Base-by-base conservation (phyloP, 2,797 vertebrate species). In the Percopsis omiscomaycus region DNA sequence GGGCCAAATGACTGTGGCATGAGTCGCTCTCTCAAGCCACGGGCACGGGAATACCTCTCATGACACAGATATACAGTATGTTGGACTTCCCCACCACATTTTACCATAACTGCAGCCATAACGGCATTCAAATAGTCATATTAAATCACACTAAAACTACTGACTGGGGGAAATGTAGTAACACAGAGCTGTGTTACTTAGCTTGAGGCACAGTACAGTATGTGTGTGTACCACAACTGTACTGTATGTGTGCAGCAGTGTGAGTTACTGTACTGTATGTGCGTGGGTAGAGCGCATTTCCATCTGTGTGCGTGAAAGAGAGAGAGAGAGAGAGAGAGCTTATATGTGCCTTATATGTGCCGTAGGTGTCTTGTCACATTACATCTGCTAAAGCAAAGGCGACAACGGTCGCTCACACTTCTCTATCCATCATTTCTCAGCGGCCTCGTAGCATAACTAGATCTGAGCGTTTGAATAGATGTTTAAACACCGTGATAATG, bases 401-500 rank as follows among this genome's bases (percentile, higher is more conserved):
- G 77, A 71, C 70, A 75, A 15, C 65, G 68, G 62, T 69, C 52
- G 81, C 68, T 71, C 73, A 75, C 53, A 57, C 78, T 80, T 84
- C 56, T 61, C 66, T 50, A 78, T 80, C 76, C 73, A 58, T 66
- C 64, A 37, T 51, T 61, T 71, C 54, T 46, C 53, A 22, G 52
- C 55, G 66, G 66, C 59, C 50, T 54, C 27, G 48, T 73, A 73
- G 1, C n/a, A 44, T 75, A 86, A 84, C 64, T 16, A 46, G 71
- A 78, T 10, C 50, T n/a, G 2, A 70, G 67, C 45, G 53, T 74
- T 37, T 65, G 66, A 79, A 73, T 52, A 22, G 58, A 65, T 78
- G 81, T 78, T 80, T 65, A 85, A 85, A 77, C 73, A 59, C 59
- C 69, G 69, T 54, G 63, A 75, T 72, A 72, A 81, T 75, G 56